These are phyloP conservation scores for Vulpes vulpes DNA, from an alignment of 2,113 vertebrate genomes.

Conservation along the genomic window DNA sequence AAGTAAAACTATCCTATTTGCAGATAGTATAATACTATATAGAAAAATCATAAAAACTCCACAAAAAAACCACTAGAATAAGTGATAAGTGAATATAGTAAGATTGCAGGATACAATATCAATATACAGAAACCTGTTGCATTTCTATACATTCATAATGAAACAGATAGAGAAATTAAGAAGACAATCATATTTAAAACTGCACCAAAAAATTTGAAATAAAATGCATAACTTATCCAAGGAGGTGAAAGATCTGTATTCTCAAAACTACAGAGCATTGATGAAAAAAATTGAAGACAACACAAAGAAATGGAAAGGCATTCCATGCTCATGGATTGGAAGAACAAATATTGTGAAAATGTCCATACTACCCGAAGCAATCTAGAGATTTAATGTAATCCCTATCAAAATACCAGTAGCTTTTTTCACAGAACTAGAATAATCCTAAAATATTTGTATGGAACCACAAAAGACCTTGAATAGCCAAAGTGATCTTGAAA, in stretches of 20 bases:
- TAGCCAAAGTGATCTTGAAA: neutral
- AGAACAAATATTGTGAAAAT: too few relatives aligned
- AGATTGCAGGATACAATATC: neutral
- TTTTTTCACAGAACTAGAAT: neutral
- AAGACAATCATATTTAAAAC: neutral
- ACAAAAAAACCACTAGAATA: neutral
- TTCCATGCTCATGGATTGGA: neutral
- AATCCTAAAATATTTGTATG: neutral
- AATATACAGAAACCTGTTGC: neutral
- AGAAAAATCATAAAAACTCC: neutral
- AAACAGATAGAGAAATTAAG: neutral
- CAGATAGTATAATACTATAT: neutral
- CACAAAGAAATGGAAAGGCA: neutral
- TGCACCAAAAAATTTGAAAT: neutral
- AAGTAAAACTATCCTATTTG: neutral
- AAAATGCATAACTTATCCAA: neutral
- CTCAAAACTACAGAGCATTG: neutral
- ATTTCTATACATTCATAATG: neutral
- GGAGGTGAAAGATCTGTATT: neutral
- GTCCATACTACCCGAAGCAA: too few relatives aligned
- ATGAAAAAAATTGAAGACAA: neutral
- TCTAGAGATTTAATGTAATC: too few relatives aligned
- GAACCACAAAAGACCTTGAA: neutral
- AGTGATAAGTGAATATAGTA: neutral
- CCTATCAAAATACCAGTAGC: too few relatives aligned